phyloP scores from a whole-genome alignment of 2,888 invertebrate species.

The Capitulum mitella region DNA sequence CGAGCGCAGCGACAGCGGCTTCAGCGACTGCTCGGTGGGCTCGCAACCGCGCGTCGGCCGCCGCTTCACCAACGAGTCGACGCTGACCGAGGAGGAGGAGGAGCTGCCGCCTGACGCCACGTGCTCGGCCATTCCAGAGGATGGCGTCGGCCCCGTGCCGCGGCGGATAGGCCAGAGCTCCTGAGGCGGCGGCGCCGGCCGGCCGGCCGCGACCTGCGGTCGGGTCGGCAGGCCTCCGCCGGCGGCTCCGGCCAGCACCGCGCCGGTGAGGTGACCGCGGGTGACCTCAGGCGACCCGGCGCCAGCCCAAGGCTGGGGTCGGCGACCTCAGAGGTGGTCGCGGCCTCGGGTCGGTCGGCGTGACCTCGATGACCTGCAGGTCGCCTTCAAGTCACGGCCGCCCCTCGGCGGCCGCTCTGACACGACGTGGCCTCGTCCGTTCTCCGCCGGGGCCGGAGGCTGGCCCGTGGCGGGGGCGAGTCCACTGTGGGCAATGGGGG shows the following conservation, averaged over 20 bases:
- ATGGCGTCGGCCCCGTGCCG: not conserved
- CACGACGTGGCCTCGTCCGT: no score
- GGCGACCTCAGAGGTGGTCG: no score
- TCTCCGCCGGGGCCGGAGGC: no score
- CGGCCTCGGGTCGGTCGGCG: not conserved
- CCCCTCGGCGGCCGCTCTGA: no score
- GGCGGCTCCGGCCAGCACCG: no score
- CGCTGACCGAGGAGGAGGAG: constrained; percentile 28
- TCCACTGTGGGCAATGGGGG: not conserved
- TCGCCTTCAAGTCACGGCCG: no score
- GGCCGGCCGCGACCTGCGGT: not conserved
- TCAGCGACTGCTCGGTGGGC: constrained; percentile 31
- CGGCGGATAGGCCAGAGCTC: not conserved
- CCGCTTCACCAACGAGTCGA: constrained; percentile 26
- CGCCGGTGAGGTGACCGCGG: no score
- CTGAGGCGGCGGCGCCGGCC: not conserved
- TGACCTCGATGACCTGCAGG: no score
- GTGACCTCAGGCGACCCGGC: no score
- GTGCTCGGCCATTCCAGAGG: constrained; percentile 24
- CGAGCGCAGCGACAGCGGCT: constrained; percentile 36
- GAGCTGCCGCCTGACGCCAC: constrained; percentile 25
- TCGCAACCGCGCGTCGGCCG: constrained; percentile 22
- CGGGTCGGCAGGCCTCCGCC: no score
- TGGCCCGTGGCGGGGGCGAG: no score
- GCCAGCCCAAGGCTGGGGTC: not conserved